Base-by-base conservation (phyloP, 2,888 invertebrate genomes). In the Panopea generosa region DNA sequence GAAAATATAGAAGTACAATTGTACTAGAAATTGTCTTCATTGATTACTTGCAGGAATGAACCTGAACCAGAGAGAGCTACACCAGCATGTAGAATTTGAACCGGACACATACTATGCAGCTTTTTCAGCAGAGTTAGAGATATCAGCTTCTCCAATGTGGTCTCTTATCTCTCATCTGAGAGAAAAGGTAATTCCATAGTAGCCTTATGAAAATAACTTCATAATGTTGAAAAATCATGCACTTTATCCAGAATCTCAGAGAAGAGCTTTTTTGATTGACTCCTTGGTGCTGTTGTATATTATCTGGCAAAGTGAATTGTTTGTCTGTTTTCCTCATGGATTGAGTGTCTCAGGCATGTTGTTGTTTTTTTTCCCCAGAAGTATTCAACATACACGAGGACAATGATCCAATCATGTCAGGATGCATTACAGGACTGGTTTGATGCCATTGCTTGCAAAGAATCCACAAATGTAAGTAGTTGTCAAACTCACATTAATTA, bases 141-240 rank as follows among this genome's bases (percentile, higher is more conserved):
- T 98, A 26, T 97, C 97, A 88, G 97, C 98, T 16, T 97, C 98
- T 93, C 98, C 98, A 1, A 98, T 99, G 98, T 99, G 98, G 98
- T 97, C 98, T 16, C 95, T 99, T 70, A 96, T 98, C 65, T 96
- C 96, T 52, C 98, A 99, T 75, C 89, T 91, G 56, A 88, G 85
- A 65, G 78, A 85, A 22, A 77, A 84, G 69, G 89, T 88, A 79
- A 65, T 74, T n/a, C 59, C 1, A 33, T 7, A 14, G 49, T 11
- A 7, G 18, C 14, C n/a, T 40, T 40, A 16, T 11, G 7, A 11
- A 11, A 40, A 40, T 40, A 11, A 11, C 40, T 40, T 40, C 9
- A 40, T 40, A 11, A 40, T 16, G 7, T 40, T 40, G 40, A 7
- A 40, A 11, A n/a, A n/a, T n/a, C n/a, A n/a, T n/a, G n/a, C n/a